These are phyloP conservation scores for Sthenelais limicola DNA, from an alignment of 2,888 invertebrate genomes.

Conservation along the genomic window DNA sequence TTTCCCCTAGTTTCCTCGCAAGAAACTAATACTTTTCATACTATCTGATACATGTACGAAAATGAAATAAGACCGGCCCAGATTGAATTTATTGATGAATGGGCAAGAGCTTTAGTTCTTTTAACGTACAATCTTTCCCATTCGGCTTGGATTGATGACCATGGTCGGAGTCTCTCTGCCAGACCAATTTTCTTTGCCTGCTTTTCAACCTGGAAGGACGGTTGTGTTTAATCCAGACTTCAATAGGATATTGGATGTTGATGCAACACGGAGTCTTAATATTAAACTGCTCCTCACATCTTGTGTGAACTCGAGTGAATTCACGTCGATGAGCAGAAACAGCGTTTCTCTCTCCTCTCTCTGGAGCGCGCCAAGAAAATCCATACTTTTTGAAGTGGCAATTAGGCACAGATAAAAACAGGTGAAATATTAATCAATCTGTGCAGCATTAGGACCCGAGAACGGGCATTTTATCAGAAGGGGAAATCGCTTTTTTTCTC, in stretches of 20 bases:
- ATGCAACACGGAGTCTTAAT: conserved; percentile 4
- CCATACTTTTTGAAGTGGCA: conserved; percentile 32
- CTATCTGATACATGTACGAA: too few species aligned
- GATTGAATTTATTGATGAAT: too few species aligned
- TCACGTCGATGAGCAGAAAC: conserved; percentile 15
- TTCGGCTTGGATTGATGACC: too few species aligned
- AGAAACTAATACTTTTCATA: too few species aligned
- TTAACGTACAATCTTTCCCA: too few species aligned
- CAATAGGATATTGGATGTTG: conserved; percentile 23
- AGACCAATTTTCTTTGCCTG: background rate
- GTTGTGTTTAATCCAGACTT: background rate
- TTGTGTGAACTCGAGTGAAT: conserved; percentile 23
- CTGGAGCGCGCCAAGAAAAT: conserved; percentile 5
- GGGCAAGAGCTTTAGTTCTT: too few species aligned
- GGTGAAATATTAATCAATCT: conserved; percentile 34
- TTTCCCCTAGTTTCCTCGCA: too few species aligned
- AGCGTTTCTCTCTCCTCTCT: background rate
- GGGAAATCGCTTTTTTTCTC: conserved; percentile 7
- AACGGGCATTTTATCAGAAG: conserved; percentile 23
- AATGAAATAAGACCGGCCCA: too few species aligned
- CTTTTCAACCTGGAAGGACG: background rate
- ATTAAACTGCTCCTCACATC: conserved; percentile 14
- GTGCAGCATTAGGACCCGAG: conserved; percentile 30
- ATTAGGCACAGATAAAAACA: conserved; percentile 15
- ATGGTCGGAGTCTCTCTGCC: background rate